Conservation (phyloP, 2,888 invertebrate species). For the Dicranocentrus wangi region DNA sequence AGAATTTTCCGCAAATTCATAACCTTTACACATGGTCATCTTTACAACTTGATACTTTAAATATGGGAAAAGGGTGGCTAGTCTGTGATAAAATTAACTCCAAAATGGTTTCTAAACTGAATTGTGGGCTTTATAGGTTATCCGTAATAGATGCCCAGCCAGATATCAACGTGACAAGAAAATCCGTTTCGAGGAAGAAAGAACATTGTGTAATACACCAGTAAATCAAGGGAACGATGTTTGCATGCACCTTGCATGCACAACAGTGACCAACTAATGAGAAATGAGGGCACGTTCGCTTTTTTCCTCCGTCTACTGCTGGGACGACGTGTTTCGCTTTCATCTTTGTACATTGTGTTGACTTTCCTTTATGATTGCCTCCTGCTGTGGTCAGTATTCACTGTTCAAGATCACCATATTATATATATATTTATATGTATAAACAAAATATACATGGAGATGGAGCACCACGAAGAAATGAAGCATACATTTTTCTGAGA, state of each 20-base stretch:
- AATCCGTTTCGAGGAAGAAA: background rate
- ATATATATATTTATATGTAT: background rate
- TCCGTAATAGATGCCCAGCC: background rate
- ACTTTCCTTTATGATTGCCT: slow-evolving; percentile 10
- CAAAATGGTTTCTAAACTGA: background rate
- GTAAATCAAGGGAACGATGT: background rate
- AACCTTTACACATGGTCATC: background rate
- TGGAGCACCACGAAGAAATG: too few relatives aligned
- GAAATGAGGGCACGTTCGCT: slow-evolving; percentile 40
- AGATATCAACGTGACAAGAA: background rate
- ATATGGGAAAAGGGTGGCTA: too few relatives aligned
- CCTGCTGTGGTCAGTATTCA: slow-evolving; percentile 42
- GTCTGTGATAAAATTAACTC: background rate
- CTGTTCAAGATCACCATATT: slow-evolving; percentile 54
- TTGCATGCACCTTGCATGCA: background rate
- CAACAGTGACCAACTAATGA: slow-evolving; percentile 14
- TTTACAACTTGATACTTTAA: background rate
- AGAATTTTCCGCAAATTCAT: background rate
- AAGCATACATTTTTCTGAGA: background rate
- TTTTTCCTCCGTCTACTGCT: background rate
- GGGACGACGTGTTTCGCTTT: background rate
- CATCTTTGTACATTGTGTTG: background rate
- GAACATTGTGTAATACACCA: background rate
- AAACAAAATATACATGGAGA: background rate
- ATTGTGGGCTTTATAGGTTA: background rate